Conservation (phyloP, 2,888 invertebrate species). For the Diarsia brunnea region DNA sequence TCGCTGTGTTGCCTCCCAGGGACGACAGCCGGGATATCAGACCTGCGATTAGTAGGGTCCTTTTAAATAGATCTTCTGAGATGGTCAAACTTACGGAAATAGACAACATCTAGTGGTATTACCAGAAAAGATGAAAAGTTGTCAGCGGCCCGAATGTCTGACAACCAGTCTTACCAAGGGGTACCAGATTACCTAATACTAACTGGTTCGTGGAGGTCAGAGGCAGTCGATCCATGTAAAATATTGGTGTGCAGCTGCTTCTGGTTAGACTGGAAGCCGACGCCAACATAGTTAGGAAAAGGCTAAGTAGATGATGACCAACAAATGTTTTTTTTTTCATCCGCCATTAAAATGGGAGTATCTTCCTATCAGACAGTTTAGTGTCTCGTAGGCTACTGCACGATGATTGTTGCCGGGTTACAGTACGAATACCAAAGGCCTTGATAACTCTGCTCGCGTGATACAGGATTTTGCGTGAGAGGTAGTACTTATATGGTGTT, state of each 20-base stretch:
- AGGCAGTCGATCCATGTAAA: no score
- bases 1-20: slow-evolving; percentile 87
- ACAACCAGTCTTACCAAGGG: no score
- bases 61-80: not conserved
- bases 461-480: not conserved
- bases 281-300: no score
- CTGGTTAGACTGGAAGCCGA: no score
- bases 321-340: no score
- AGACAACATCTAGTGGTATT: not conserved
- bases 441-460: not conserved
- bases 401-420: not conserved
- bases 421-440: not conserved
- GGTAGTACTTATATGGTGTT: no score
- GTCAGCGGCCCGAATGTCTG: no score
- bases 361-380: not conserved
- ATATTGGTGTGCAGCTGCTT: no score
- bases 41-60: slow-evolving; percentile 59
- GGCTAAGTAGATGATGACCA: no score
- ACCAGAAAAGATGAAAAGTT: not conserved
- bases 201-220: no score
- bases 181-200: no score
- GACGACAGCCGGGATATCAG: slow-evolving; percentile 79
- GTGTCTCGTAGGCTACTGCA: not conserved
- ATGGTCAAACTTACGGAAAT: not conserved
- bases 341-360: not conserved